These are phyloP conservation scores for Anableps anableps DNA, from an alignment of 2,797 vertebrate species.

Conservation along the genomic window DNA sequence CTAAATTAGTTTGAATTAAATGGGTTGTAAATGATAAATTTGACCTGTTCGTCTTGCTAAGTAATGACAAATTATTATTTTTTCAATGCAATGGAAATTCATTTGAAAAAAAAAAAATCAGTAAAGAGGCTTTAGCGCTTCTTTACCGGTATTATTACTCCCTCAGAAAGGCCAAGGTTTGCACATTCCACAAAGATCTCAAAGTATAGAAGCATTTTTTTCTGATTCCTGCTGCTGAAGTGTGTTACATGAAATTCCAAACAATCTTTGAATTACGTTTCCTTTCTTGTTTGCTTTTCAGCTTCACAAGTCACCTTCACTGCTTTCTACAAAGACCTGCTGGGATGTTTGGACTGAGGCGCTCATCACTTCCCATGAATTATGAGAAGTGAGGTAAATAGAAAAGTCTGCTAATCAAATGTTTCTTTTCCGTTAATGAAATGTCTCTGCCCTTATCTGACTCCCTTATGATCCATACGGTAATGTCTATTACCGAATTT, in stretches of 20 bases:
- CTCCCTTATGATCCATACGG: constrained; percentile 82
- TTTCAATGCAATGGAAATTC: background rate
- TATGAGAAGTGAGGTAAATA: constrained; percentile 74
- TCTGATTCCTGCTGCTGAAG: background rate
- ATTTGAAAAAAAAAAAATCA: background rate
- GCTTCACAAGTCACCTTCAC: constrained; percentile 28
- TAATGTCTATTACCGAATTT: constrained; percentile 81
- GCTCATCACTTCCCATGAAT: constrained; percentile 66
- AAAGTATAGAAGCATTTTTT: background rate
- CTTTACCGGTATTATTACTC: background rate
- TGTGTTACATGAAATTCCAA: background rate
- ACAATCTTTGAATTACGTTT: background rate
- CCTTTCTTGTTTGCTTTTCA: background rate
- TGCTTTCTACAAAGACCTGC: constrained; percentile 46
- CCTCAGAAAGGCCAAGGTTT: background rate
- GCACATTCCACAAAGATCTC: background rate
- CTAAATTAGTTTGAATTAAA: background rate
- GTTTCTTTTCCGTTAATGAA: constrained; percentile 82
- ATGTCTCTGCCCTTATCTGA: constrained; percentile 80
- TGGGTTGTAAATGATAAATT: background rate
- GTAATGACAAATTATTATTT: background rate
- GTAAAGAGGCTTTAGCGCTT: background rate
- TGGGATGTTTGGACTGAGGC: constrained; percentile 49
- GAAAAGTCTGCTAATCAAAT: constrained; percentile 78
- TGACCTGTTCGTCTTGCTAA: background rate